Evolutionary conservation across 2,113 vertebrate genomes (phyloP), one percentile per base, ranked within the genome.

Genomic region (Centrocercus urophasianus): DNA sequence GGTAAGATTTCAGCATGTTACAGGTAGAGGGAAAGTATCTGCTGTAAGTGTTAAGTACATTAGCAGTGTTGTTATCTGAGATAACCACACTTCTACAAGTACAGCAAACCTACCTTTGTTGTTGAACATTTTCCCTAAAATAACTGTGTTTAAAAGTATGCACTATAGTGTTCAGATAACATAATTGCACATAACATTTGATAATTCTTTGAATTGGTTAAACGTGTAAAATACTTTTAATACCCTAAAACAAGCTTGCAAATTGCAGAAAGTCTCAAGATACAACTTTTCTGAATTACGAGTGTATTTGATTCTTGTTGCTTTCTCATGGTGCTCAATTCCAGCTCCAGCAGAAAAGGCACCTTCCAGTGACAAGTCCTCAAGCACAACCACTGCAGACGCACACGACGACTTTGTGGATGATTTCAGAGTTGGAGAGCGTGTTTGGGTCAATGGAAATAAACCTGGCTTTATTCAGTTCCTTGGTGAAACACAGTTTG

Each of bases 391-490:
- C 21, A 25, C 98, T 30, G 64, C 98, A 12, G 98, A 98, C 7
- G 72, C 93, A 2, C 98, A 97, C 11, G 99, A 98, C 36, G 98
- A 98, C 28, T 98, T 98, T 70, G 98, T 98, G 94, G 99, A 99
- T 78, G 98, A 97, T 95, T 99, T 99, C 88, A 95, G 98, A 82
- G 96, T 99, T 8, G 99, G 99, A 36, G 99, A 99, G n/a, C 98
- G 98, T n/a, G 99, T 99, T 25, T 99, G 99, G 99, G 99, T 99
- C 73, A 99, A 99, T 32, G 99, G 99, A 19, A 99, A 99, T 92
- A 99, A 99, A 81, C 98, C 99, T 4, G 99, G 99, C 42, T 98
- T 97, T 59, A 98, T 99, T 89, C 99, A 99, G 91, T 99, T 99
- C 97, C 98, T 99, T 48, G 99, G 99, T 48, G 99, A 99, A 69